Evolutionary conservation across 2,797 vertebrate species (phyloP).

Genomic region (Channa striata): DNA sequence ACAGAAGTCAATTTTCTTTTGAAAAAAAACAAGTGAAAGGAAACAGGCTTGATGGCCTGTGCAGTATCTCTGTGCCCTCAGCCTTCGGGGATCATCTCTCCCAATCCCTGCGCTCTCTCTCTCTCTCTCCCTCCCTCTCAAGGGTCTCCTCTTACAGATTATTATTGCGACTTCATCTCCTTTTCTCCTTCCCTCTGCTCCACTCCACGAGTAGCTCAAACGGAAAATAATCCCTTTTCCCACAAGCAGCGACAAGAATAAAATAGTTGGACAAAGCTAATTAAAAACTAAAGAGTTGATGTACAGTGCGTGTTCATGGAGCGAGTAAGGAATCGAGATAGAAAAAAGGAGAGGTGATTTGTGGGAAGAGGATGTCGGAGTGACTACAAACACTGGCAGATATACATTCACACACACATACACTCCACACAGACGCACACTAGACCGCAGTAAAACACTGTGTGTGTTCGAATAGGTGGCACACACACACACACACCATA

Average conservation of each 20-base stretch:
- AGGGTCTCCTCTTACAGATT: constrained; percentile 57
- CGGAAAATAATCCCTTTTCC: constrained; percentile 57
- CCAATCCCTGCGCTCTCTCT: constrained; percentile 35
- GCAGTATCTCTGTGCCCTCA: constrained; percentile 51
- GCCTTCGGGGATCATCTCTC: constrained; percentile 60
- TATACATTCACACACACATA: neutral
- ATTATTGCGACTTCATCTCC: constrained; percentile 61
- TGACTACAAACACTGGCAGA: constrained; percentile 38
- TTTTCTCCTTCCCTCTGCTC: constrained; percentile 27
- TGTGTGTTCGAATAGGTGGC: neutral
- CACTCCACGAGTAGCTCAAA: constrained; percentile 43
- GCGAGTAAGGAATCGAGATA: constrained; percentile 14
- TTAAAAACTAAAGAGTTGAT: constrained; percentile 66
- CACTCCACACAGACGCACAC: neutral
- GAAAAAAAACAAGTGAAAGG: constrained; percentile 59
- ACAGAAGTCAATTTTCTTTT: constrained; percentile 61
- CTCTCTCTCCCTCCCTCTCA: constrained; percentile 19
- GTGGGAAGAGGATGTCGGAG: constrained; percentile 29
- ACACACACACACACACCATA: constrained; percentile 16
- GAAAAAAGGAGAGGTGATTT: constrained; percentile 38
- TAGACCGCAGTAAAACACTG: too few species aligned
- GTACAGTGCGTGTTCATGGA: constrained; percentile 41
- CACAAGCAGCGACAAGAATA: constrained; percentile 38
- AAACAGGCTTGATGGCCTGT: constrained; percentile 64
- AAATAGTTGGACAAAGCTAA: constrained; percentile 64